Evolutionary conservation across 2,888 invertebrate genomes (phyloP).

Genomic region (Unio pictorum): DNA sequence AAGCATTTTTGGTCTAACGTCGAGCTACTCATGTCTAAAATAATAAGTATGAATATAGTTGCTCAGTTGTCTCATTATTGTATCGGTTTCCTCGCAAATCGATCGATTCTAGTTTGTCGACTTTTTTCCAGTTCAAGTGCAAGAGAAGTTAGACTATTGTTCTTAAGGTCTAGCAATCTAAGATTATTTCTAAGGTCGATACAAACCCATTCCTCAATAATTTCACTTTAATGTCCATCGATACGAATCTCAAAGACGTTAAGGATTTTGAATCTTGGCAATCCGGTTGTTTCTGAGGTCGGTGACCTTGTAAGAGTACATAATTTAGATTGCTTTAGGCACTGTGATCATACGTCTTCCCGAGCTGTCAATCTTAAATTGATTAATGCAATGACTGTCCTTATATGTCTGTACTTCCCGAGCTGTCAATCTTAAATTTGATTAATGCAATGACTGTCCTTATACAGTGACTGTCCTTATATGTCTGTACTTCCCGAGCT

Average conservation of each 20-base stretch:
- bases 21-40: conserved; percentile 26
- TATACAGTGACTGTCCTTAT: too few species aligned
- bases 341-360: too few species aligned
- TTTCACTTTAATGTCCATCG: conserved; percentile 18
- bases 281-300: conserved; percentile 10
- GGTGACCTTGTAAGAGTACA: neutral
- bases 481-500: too few species aligned
- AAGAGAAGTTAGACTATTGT: conserved; percentile 16
- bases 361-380: too few species aligned
- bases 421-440: too few species aligned
- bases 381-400: too few species aligned
- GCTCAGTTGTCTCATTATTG: conserved; percentile 28
- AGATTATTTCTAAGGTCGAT: conserved; percentile 17
- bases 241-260: conserved; percentile 25
- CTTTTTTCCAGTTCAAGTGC: conserved; percentile 17
- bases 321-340: neutral
- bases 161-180: conserved; percentile 15
- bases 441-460: too few species aligned
- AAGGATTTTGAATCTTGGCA: conserved; percentile 1
- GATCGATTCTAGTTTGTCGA: conserved; percentile 12
- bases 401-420: too few species aligned
- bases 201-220: conserved; percentile 25
- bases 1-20: conserved; percentile 27
- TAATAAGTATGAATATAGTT: conserved; percentile 29
- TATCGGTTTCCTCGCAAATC: conserved; percentile 29